Conservation (phyloP, 2,113 vertebrate species). For the Raja brachyura region DNA sequence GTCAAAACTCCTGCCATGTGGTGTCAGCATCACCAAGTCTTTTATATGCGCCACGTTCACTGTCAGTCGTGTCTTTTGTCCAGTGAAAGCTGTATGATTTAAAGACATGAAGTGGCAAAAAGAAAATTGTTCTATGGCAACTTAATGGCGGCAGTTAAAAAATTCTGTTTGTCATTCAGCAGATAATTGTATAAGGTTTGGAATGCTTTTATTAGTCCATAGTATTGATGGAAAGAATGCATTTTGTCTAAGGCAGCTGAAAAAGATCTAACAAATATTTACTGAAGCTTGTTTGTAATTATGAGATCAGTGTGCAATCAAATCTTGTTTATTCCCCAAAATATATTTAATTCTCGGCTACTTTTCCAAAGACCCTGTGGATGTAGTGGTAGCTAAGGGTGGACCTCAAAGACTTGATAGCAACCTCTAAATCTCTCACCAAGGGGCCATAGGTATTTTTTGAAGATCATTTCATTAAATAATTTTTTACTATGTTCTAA, state of each 20-base stretch:
- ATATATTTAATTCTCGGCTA: slow-evolving; percentile 6
- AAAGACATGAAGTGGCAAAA: slow-evolving; percentile 58
- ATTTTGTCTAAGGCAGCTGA: slow-evolving; percentile 55
- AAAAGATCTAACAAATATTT: slow-evolving; percentile 59
- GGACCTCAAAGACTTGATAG: not conserved
- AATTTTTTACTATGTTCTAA: not conserved
- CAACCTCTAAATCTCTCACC: not conserved
- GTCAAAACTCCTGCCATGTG: slow-evolving; percentile 47
- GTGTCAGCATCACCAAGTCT: slow-evolving; percentile 44
- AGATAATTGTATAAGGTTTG: slow-evolving; percentile 56
- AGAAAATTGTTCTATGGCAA: slow-evolving; percentile 54
- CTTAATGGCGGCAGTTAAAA: slow-evolving; percentile 52
- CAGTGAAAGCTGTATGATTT: slow-evolving; percentile 47
- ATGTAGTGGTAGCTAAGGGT: not conserved
- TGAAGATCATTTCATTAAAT: not conserved
- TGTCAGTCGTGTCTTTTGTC: slow-evolving; percentile 53
- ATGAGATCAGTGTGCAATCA: not conserved
- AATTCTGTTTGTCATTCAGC: slow-evolving; percentile 55
- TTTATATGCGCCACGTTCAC: slow-evolving; percentile 38
- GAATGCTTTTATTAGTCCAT: slow-evolving; percentile 56
- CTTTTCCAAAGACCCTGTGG: not conserved
- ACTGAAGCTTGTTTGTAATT: slow-evolving; percentile 38
- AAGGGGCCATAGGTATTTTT: not conserved
- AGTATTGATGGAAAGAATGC: slow-evolving; percentile 54
- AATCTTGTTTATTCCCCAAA: not conserved